phyloP scores from a whole-genome alignment of 1,140 invertebrate genomes.

The Dufourea novaeangliae region DNA sequence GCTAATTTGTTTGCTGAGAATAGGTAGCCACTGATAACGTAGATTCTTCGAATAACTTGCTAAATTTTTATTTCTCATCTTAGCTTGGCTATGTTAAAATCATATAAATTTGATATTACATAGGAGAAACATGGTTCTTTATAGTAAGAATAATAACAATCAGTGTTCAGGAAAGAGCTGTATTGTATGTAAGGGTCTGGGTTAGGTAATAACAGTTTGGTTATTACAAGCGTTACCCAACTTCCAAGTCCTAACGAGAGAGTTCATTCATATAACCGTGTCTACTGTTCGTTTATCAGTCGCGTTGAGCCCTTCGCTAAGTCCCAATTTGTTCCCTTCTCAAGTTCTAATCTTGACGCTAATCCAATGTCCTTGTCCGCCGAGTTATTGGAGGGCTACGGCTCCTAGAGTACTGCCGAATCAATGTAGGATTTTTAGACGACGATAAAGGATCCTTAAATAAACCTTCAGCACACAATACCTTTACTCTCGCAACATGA shows the following conservation, averaged over 20 bases:
- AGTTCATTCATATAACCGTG: background rate
- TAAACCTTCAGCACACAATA: too few species aligned
- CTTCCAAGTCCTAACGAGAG: background rate
- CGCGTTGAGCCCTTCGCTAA: background rate
- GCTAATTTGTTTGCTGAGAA: conserved; percentile 64
- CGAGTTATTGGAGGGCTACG: background rate
- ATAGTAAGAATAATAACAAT: background rate
- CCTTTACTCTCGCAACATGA: too few species aligned
- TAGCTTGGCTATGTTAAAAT: too few species aligned
- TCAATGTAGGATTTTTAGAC: background rate
- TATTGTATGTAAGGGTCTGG: background rate
- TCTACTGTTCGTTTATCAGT: conserved; percentile 1
- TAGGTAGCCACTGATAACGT: background rate
- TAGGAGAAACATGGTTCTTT: background rate
- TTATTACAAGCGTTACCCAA: background rate
- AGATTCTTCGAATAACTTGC: background rate
- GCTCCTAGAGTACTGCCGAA: background rate
- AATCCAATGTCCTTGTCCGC: background rate
- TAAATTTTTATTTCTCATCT: too few species aligned
- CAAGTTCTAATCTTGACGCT: conserved; percentile 8
- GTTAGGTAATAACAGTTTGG: background rate
- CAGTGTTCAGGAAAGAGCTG: background rate
- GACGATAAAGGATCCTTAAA: too few species aligned
- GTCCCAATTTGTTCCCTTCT: conserved; percentile 1
- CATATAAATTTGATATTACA: background rate